phyloP scores from a whole-genome alignment of 2,888 invertebrate genomes.

The Augochlorella aurata region DNA sequence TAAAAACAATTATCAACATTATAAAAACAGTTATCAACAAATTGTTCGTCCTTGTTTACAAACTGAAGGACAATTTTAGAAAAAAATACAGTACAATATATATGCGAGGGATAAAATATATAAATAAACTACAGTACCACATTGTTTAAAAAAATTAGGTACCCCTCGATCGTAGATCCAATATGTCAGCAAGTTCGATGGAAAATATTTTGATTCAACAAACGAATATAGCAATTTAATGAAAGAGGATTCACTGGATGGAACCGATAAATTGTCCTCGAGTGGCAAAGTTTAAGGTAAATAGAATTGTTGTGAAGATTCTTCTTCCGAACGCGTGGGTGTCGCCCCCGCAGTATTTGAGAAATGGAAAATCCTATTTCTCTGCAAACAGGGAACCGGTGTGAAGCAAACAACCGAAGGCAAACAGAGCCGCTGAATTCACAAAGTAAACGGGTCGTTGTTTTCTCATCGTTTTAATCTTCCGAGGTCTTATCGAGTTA shows the following conservation, averaged over 20 bases:
- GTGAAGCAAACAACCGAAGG: constrained; percentile 7
- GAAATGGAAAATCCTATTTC: neutral
- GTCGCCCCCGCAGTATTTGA: neutral
- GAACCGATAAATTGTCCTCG: neutral
- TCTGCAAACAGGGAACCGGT: constrained; percentile 3
- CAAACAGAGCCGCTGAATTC: constrained; percentile 8
- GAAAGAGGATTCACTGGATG: neutral
- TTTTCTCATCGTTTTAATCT: neutral
- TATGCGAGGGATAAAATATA: too few species aligned
- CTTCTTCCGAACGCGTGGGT: neutral
- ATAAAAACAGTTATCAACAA: too few species aligned
- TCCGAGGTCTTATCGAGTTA: neutral
- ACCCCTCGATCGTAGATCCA: too few species aligned
- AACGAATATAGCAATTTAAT: neutral
- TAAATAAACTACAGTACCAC: too few species aligned
- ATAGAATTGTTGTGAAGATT: neutral
- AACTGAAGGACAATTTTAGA: too few species aligned
- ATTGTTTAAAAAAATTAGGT: too few species aligned
- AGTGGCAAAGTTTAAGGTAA: neutral
- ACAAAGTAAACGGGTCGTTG: neutral
- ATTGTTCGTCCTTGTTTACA: too few species aligned
- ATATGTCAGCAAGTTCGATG: neutral
- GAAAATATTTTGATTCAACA: neutral
- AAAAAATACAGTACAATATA: too few species aligned
- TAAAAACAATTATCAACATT: too few species aligned